Conservation (phyloP, 2,113 vertebrate genomes). For the Epinephelus cyanopodus region DNA sequence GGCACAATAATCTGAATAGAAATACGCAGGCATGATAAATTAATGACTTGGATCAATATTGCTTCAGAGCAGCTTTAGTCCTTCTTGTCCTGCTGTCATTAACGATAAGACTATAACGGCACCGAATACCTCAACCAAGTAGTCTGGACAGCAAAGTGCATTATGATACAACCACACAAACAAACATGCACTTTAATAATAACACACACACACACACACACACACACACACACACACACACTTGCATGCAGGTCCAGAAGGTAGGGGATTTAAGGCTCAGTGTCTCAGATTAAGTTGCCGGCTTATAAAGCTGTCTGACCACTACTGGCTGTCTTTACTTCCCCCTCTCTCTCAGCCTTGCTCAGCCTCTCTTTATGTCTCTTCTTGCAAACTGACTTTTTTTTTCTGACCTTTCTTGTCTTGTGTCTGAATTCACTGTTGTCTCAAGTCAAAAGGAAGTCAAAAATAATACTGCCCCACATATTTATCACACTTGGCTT, state of each 20-base stretch:
- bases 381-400: background rate
- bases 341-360: background rate
- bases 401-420: background rate
- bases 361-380: background rate
- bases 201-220: slow-evolving; percentile 35
- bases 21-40: background rate
- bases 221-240: too few species aligned
- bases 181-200: background rate
- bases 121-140: background rate
- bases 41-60: background rate
- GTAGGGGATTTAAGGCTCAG: slow-evolving; percentile 68
- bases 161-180: background rate
- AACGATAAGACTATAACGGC: background rate
- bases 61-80: background rate
- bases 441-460: background rate
- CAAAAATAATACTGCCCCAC: background rate
- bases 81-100: background rate
- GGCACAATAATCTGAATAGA: background rate
- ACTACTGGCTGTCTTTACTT: slow-evolving; percentile 16
- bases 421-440: background rate
- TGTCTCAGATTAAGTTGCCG: slow-evolving; percentile 68
- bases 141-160: slow-evolving; percentile 1
- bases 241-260: slow-evolving; percentile 49
- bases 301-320: slow-evolving; percentile 57
- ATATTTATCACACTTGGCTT: background rate